Base-by-base conservation (phyloP, 2,113 vertebrate genomes). In the Notothenia coriiceps region DNA sequence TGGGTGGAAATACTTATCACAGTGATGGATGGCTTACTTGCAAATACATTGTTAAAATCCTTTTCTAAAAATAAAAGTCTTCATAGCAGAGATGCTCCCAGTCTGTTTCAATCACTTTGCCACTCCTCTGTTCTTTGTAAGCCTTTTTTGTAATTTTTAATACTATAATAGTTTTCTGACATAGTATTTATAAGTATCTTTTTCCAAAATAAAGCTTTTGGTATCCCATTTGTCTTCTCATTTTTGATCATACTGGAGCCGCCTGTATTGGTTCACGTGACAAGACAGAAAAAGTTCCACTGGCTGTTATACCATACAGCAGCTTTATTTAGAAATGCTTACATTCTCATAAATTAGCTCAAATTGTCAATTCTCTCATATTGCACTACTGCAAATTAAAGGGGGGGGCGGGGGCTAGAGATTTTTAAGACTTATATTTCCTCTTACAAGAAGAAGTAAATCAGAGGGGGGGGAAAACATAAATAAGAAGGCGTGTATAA, bases 241-340 rank as follows among this genome's bases (percentile, higher is more conserved):
- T 76, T 22, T 57, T 18, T 60, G 9, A 46, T 7, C 3, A 14
- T 17, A 20, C 18, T 8, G 17, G 33, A 22, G 40, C 18, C 15
- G 18, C 22, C 22, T 49, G 18, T 64, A 8, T 55, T 6, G 10
- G 18, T 1, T 2, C 29, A 10, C 50, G 5, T 35, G 59, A 70
- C 65, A 66, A 13, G 54, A 82, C 75, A 82, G n/a, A 88, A 79
- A 47, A 64, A 62, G 22, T 7, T 22, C 14, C 75, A 74, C 52
- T 60, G 68, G 74, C 89, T 61, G 74, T 85, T 8, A 59, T 73
- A 83, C 88, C 93, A 89, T 67, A 81, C 90, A 93, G 92, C 93
- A 95, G 91, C 91, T 96, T 96, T 95, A 95, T 95, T 95, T 94
- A 92, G 88, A 96, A 96, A 93, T 63, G 46, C 88, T 91, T 90